Conservation (phyloP, 2,797 vertebrate species). For the Centropyge bicolor region DNA sequence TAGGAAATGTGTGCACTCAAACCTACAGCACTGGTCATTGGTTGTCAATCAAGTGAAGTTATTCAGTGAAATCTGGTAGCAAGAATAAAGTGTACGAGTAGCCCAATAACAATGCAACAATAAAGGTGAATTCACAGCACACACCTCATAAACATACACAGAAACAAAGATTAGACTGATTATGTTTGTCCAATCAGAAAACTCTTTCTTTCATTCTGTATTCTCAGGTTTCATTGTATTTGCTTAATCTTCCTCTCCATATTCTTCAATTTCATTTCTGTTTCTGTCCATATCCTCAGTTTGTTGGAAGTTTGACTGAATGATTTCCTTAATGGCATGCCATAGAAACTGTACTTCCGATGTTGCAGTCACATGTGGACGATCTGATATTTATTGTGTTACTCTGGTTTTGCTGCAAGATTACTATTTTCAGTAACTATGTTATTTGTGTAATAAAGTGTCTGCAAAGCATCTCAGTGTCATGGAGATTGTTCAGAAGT, state of each 20-base stretch:
- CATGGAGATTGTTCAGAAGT: not conserved
- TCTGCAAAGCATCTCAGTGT: slow-evolving; percentile 92
- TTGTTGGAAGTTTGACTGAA: slow-evolving; percentile 35
- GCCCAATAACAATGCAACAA: not conserved
- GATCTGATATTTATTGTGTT: slow-evolving; percentile 93
- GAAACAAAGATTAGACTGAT: not conserved
- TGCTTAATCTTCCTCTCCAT: not conserved
- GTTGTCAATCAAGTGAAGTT: not conserved
- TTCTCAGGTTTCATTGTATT: slow-evolving; percentile 35
- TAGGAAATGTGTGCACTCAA: not conserved
- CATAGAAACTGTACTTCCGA: slow-evolving; percentile 52
- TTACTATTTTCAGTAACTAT: slow-evolving; percentile 99
- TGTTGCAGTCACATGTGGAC: slow-evolving; percentile 85
- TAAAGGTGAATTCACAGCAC: not conserved
- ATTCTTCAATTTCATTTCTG: not conserved
- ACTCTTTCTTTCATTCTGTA: slow-evolving; percentile 16
- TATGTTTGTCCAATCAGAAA: not conserved
- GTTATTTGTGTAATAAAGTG: slow-evolving; percentile 99
- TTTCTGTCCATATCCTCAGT: slow-evolving; percentile 8
- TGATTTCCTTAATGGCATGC: slow-evolving; percentile 54
- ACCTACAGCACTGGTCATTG: not conserved
- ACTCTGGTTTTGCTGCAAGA: slow-evolving; percentile 97
- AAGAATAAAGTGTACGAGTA: not conserved
- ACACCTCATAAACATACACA: not conserved
- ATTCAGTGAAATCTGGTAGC: not conserved